Percentiles rank a stretch among this genome's conserved stretches.
Evolutionary conservation across 2,113 vertebrate genomes (phyloP).

Genomic region (Nasalis larvatus): DNA sequence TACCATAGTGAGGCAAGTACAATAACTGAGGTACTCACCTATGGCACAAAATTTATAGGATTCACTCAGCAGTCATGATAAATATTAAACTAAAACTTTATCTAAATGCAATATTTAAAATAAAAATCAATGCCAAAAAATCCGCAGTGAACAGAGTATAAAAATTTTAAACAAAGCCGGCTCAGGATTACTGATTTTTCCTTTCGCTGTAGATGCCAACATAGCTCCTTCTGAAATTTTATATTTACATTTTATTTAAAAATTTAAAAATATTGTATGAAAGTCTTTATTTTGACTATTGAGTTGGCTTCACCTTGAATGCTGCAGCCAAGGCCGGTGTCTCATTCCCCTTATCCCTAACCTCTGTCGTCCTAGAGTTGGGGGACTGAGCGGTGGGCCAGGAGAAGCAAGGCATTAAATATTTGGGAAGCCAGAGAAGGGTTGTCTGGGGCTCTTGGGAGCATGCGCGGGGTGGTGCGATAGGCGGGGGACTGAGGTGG

Average conservation of each 20-base stretch:
- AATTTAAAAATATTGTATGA: background rate
- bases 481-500: background rate
- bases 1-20: background rate
- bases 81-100: background rate
- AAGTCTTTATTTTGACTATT: background rate
- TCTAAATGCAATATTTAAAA: background rate
- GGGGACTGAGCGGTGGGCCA: rapidly evolving
- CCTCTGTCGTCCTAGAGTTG: background rate
- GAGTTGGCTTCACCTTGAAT: background rate
- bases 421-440: background rate
- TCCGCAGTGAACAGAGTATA: background rate
- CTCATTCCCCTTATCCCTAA: background rate
- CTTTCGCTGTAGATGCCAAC: background rate
- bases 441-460: rapidly evolving
- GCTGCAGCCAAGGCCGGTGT: no score
- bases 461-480: rapidly evolving
- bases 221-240: background rate
- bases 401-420: background rate
- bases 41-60: background rate
- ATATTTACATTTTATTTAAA: background rate
- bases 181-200: background rate
- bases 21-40: background rate
- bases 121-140: background rate
- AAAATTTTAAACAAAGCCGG: background rate
- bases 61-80: background rate